Evolutionary conservation across 2,113 vertebrate genomes (phyloP).

Genomic region (Cryptotis parvus): DNA sequence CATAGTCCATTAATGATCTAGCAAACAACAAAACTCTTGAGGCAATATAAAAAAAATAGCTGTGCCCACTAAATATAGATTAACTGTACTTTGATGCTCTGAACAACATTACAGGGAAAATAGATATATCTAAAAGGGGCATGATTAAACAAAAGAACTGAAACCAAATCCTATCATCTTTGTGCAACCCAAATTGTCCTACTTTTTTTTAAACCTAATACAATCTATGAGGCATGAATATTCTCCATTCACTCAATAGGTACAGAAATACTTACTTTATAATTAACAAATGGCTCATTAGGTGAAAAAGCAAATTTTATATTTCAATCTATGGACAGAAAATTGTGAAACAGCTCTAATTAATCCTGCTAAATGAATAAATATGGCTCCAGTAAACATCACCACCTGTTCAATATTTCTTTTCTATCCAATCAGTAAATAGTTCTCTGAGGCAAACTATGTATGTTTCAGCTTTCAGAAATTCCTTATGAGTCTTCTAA

Average conservation of each 20-base stretch:
- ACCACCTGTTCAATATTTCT: not conserved
- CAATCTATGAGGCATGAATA: not conserved
- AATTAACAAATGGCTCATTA: conserved; percentile 58
- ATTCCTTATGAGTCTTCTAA: not conserved
- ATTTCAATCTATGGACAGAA: conserved; percentile 22
- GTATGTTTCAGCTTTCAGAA: conserved; percentile 18
- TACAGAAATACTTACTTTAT: conserved; percentile 20
- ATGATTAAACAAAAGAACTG: not conserved
- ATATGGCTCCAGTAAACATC: not conserved
- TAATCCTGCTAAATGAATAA: not conserved
- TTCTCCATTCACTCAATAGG: not conserved
- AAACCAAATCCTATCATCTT: not conserved
- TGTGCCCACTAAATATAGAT: conserved; percentile 46
- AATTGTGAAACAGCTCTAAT: conserved; percentile 7
- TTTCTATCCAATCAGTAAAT: conserved; percentile 4
- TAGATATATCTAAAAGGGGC: not conserved
- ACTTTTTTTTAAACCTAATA: not conserved
- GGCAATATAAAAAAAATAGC: conserved; percentile 28
- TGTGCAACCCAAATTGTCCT: conserved; percentile 16
- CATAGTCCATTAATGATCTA: conserved; percentile 74
- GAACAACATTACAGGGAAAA: not conserved
- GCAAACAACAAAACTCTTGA: conserved; percentile 65
- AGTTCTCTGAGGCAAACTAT: conserved; percentile 38
- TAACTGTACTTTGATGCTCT: not conserved
- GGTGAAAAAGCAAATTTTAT: conserved; percentile 19